Evolutionary conservation across 2,113 vertebrate genomes (phyloP), one percentile per base, ranked within the genome.

Genomic region (Scytalopus superciliaris): DNA sequence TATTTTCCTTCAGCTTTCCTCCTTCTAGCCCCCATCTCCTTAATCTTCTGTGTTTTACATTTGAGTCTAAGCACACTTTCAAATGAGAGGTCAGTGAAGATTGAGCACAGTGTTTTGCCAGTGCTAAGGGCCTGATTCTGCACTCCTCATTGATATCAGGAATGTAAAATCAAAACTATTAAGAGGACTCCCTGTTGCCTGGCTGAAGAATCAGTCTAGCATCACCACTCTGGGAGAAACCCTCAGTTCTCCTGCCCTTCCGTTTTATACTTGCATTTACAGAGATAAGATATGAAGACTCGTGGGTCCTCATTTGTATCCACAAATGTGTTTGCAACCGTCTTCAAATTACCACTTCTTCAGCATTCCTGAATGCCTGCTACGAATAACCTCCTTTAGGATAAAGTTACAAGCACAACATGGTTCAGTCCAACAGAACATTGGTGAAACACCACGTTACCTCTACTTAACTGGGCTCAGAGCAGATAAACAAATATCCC

Each of bases 1-100:
- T 95, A 84, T 94, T 96, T 94, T 85, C 57, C 63, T 94, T 85
- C 76, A 42, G 57, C 76, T 94, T 92, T 83, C 33, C 49, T 94
- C 82, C 66, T 93, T 37, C 55, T 75, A 81, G 67, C 39, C 44
- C 69, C 30, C 31, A 28, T 78, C 88, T 56, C 86, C 70, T 84
- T 83, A 72, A 60, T 64, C 74, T 50, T 62, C 70, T 70, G 55
- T 30, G 17, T 77, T 93, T 78, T 94, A 19, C 40, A 19, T 37
- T 49, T 60, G 18, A 5, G 7, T n/a, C 68, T 81, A 63, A 90
- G 33, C 19, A 66, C 3, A 28, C 24, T 39, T 81, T 72, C 42
- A 84, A 77, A 82, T 50, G 73, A 77, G 75, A 94, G 79, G 47
- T 94, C 64, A 69, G 37, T 37, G 79, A 91, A 95, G 70, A 87